Evolutionary conservation across 2,888 invertebrate species (phyloP), one percentile per base, ranked within the genome.

Genomic region (Hecatera dysodea): DNA sequence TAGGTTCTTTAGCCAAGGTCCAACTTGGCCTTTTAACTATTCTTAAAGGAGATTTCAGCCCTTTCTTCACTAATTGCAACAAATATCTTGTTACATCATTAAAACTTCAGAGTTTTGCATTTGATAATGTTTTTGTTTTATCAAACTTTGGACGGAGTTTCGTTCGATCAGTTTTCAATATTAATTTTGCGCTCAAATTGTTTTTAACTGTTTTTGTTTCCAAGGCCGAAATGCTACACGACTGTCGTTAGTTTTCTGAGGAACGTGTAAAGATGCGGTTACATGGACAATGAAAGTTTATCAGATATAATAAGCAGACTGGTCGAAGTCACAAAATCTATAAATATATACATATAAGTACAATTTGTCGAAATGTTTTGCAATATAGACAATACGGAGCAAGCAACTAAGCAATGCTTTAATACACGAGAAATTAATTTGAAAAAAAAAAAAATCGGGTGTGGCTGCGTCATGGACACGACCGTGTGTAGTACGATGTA

Each of bases 21-120:
- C 64, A 67, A 53, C 44, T 77, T 56, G 29, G 65, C 39, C 50
- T 46, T 33, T 8, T 29, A 71, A n/a, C 63, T 44, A 62, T 50
- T 46, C 42, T 69, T 56, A 39, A 19, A 8, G 11, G 39, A 57
- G 39, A 17, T 15, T 55, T 46, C 0, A 52, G 29, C 53, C 55
- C 48, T 66, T 65, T 62, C 36, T 52, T 27, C 52, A 46, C 73
- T 85, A 85, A 85, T 83, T 72, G 84, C 84, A 83, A 59, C 78
- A 56, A 75, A 68, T 85, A 83, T 85, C 39, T 55, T 61, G 72
- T 83, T 75, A 60, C 86, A 75, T 85, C 72, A 72, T 83, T 85
- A 83, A 71, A 83, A 83, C 83, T 83, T 77, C 3, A 5, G 48
- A 61, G 65, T 75, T 80, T 82, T 79, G 68, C 69, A 79, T 73